Percentiles rank a stretch among this genome's conserved stretches.
phyloP scores from a whole-genome alignment of 2,797 vertebrate genomes.

The Pipistrellus pipistrellus region DNA sequence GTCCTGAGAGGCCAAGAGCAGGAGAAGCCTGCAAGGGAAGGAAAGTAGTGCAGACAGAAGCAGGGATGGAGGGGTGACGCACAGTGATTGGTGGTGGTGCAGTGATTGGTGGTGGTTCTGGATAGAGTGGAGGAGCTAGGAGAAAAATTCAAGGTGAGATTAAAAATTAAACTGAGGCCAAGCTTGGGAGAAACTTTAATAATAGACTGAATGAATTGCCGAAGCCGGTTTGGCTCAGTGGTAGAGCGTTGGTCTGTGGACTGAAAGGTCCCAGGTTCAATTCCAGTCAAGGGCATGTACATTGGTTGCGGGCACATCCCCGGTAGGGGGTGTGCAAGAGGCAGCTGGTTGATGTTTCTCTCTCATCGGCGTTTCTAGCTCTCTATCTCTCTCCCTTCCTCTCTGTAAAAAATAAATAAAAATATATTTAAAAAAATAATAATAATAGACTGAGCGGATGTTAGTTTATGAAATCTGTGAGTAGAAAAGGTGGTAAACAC shows the following conservation, averaged over 20 bases:
- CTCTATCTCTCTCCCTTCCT: too few species aligned
- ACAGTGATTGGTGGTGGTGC: accelerated
- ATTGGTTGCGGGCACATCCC: too few species aligned
- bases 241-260: too few species aligned
- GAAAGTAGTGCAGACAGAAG: neutral
- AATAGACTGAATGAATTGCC: neutral
- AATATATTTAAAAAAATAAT: too few species aligned
- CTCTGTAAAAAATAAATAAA: too few species aligned
- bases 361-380: too few species aligned
- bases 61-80: accelerated
- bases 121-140: neutral
- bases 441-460: accelerated
- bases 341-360: too few species aligned
- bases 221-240: too few species aligned
- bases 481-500: neutral
- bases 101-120: neutral
- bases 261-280: too few species aligned
- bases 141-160: neutral
- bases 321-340: too few species aligned
- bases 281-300: too few species aligned
- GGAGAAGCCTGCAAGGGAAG: accelerated
- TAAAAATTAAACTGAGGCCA: neutral
- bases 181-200: neutral
- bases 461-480: neutral
- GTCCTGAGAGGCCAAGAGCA: accelerated